phyloP scores from a whole-genome alignment of 2,888 invertebrate genomes.

The Digitonthophagus gazella region DNA sequence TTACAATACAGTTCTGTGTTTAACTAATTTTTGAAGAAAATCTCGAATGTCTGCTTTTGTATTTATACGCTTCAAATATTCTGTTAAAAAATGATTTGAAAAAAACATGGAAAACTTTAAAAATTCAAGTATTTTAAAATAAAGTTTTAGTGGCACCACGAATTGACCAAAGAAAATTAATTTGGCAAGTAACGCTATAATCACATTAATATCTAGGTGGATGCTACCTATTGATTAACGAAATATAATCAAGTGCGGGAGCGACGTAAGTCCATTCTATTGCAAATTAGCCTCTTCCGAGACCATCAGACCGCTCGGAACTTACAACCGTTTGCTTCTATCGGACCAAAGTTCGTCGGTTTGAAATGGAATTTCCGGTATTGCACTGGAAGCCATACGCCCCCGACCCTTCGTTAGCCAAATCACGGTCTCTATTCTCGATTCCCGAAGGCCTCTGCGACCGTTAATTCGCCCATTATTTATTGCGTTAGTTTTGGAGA shows the following conservation, averaged over 20 bases:
- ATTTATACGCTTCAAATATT: no score
- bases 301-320: not conserved
- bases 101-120: no score
- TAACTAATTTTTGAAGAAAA: no score
- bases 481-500: constrained; percentile 18
- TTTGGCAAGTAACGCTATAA: not conserved
- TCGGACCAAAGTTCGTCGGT: not conserved
- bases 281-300: not conserved
- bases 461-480: constrained; percentile 18
- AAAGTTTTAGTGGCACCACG: no score
- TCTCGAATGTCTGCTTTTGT: no score
- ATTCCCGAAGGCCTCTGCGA: not conserved
- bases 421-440: not conserved
- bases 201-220: not conserved
- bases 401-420: not conserved
- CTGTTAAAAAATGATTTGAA: no score
- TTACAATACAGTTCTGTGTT: no score
- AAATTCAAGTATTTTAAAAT: no score
- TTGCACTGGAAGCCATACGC: not conserved
- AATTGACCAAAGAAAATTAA: no score
- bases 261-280: not conserved
- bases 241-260: not conserved
- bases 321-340: not conserved
- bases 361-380: not conserved
- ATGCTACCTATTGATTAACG: not conserved